Percentiles rank a stretch among this genome's conserved stretches.
Evolutionary conservation across 1,140 invertebrate genomes (phyloP).

Genomic region (Drosophila nebulosa): DNA sequence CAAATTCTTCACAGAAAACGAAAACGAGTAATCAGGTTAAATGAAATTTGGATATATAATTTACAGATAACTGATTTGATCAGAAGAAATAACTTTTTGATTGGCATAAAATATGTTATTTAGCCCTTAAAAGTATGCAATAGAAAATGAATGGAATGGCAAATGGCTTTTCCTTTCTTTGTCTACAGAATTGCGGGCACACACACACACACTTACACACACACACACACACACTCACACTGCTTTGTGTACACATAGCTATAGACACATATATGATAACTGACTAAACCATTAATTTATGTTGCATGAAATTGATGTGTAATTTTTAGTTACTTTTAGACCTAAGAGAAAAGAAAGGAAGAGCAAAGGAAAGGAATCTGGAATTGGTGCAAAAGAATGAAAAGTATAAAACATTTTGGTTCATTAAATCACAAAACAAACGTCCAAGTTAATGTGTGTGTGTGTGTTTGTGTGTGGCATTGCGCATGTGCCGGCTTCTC

Average conservation of each 20-base stretch:
- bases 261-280: background rate
- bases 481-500: slow-evolving; percentile 56
- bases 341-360: slow-evolving; percentile 19
- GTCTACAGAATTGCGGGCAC: background rate
- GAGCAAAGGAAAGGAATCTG: no score
- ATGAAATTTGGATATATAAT: no score
- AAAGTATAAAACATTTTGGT: slow-evolving; percentile 52
- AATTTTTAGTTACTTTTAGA: background rate
- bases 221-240: no score
- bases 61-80: no score
- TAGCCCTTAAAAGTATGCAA: slow-evolving; percentile 6
- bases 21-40: no score
- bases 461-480: background rate
- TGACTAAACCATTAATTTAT: background rate
- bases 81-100: no score
- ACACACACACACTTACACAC: background rate
- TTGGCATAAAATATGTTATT: background rate
- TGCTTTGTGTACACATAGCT: no score
- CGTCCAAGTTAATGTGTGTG: slow-evolving; percentile 18
- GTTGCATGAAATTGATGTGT: background rate
- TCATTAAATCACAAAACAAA: slow-evolving; percentile 52
- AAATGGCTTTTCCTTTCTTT: background rate
- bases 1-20: no score
- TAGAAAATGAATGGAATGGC: background rate
- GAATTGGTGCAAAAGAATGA: slow-evolving; percentile 38